A percentile compares a stretch with the other conserved stretches of the same genome.
Conservation (phyloP, 2,888 invertebrate species). For the Melipona beecheii region DNA sequence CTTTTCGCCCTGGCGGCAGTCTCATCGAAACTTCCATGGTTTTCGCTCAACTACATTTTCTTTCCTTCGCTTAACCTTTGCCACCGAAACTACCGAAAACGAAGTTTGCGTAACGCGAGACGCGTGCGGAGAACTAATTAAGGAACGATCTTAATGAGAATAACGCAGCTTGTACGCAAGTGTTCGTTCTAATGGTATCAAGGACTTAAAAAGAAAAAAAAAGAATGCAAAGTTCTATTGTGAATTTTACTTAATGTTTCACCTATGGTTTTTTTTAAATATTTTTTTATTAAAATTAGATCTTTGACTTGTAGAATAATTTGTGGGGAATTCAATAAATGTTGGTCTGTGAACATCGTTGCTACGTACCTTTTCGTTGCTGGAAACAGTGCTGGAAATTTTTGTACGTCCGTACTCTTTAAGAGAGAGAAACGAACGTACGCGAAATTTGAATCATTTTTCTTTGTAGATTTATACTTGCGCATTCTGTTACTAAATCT, state of each 20-base stretch:
- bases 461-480: no score
- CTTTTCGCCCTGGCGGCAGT: constrained; percentile 48
- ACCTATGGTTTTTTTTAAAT: not conserved
- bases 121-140: not conserved
- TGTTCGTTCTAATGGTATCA: not conserved
- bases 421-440: no score
- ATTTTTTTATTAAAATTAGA: no score
- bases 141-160: not conserved
- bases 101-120: not conserved
- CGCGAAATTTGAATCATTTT: no score
- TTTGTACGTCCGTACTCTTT: no score
- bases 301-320: no score
- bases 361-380: no score
- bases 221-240: not conserved
- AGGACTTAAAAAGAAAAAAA: constrained; percentile 23
- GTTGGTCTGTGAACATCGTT: no score
- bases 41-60: constrained; percentile 33
- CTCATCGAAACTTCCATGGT: constrained; percentile 64
- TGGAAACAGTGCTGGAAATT: no score
- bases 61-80: constrained; percentile 10
- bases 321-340: no score
- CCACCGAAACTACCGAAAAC: not conserved
- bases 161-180: not conserved
- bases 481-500: no score
- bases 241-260: not conserved